Evolutionary conservation across 2,888 invertebrate species (phyloP).

Genomic region (Cetonia aurata): DNA sequence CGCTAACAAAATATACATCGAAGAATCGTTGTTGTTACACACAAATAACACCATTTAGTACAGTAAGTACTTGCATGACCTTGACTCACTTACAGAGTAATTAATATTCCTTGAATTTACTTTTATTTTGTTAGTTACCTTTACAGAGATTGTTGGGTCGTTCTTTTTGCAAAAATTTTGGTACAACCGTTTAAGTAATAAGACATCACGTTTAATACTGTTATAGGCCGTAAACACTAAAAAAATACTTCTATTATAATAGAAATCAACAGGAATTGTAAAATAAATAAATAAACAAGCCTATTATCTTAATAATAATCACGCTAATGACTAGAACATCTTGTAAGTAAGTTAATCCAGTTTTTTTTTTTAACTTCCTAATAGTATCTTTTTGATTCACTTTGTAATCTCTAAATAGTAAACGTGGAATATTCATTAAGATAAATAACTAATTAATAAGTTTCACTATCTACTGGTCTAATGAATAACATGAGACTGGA

Average conservation of each 20-base stretch:
- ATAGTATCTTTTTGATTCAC: constrained; percentile 27
- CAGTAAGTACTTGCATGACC: not conserved
- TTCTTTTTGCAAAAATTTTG: constrained; percentile 2
- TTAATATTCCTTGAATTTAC: not conserved
- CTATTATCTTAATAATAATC: constrained; percentile 33
- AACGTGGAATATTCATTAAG: constrained; percentile 32
- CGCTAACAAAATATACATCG: constrained; percentile 41
- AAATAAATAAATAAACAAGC: constrained; percentile 51
- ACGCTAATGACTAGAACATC: constrained; percentile 46
- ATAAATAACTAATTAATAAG: constrained; percentile 33
- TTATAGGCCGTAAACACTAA: constrained; percentile 55
- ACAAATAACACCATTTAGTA: constrained; percentile 5
- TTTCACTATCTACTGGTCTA: constrained; percentile 42
- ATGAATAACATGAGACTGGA: constrained; percentile 40
- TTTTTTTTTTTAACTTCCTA: constrained; percentile 29
- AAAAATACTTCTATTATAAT: constrained; percentile 50
- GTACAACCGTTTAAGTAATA: constrained; percentile 19
- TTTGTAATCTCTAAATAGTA: constrained; percentile 34
- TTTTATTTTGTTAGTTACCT: constrained; percentile 6
- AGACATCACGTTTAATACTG: constrained; percentile 53
- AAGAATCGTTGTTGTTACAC: constrained; percentile 44
- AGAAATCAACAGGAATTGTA: constrained; percentile 37
- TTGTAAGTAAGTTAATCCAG: constrained; percentile 19
- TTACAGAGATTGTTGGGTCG: constrained; percentile 9
- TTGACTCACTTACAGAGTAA: constrained; percentile 24